phyloP scores from a whole-genome alignment of 2,113 vertebrate species.

The Glaucomys volans region DNA sequence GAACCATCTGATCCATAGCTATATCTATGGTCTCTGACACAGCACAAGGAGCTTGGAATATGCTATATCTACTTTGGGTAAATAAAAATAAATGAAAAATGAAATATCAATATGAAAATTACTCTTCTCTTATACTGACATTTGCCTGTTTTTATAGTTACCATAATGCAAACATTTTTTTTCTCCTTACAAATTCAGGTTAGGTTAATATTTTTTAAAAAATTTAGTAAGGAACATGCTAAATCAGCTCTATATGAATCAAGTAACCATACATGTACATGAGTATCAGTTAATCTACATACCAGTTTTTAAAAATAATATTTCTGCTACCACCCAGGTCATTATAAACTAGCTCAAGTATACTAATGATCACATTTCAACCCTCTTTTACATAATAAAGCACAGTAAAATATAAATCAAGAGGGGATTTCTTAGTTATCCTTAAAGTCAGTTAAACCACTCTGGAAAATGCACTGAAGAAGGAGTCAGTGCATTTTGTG shows the following conservation, averaged over 20 bases:
- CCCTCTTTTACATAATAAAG: neutral
- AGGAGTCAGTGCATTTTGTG: too few relatives aligned
- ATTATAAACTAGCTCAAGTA: neutral
- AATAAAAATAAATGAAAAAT: constrained; percentile 11
- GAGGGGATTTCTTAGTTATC: neutral
- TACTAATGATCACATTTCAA: neutral
- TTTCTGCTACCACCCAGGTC: neutral
- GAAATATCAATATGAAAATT: neutral
- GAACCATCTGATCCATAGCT: too few relatives aligned
- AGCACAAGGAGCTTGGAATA: neutral
- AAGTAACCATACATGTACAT: neutral
- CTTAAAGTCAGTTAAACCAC: neutral
- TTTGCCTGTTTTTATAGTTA: neutral
- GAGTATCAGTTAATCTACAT: neutral
- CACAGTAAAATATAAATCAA: neutral
- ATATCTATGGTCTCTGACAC: neutral
- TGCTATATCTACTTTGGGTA: neutral
- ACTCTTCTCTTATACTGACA: neutral
- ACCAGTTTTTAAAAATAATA: neutral
- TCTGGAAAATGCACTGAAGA: neutral
- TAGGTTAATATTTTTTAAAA: constrained; percentile 50
- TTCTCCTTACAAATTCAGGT: neutral
- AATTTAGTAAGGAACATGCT: constrained; percentile 42
- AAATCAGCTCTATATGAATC: neutral
- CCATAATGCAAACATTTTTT: neutral